Conservation (phyloP, 2,113 vertebrate genomes). For the Phrynosoma platyrhinos region DNA sequence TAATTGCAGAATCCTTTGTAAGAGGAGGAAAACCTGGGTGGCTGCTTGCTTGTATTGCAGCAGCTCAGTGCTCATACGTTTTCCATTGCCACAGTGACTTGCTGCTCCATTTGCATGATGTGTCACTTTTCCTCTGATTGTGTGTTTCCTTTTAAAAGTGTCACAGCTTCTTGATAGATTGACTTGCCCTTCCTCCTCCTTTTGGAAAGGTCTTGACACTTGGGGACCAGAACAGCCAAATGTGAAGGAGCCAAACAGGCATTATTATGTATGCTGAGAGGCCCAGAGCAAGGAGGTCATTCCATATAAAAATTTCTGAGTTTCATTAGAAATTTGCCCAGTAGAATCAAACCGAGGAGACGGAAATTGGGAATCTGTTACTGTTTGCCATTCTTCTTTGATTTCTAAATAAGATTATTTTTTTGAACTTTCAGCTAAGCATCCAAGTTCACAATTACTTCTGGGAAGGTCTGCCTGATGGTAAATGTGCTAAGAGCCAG, state of each 20-base stretch:
- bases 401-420: not conserved
- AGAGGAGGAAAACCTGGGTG: not conserved
- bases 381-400: not conserved
- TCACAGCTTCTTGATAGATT: conserved; percentile 26
- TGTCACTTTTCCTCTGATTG: conserved; percentile 35
- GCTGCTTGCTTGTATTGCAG: not conserved
- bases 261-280: too few relatives aligned
- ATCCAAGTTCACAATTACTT: not conserved
- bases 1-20: not conserved
- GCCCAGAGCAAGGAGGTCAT: not conserved
- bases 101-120: not conserved
- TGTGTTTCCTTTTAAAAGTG: conserved; percentile 27
- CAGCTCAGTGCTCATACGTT: not conserved
- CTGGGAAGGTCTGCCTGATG: not conserved
- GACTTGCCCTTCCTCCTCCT: conserved; percentile 1
- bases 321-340: not conserved
- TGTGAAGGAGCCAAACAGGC: not conserved
- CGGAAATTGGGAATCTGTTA: not conserved
- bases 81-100: not conserved
- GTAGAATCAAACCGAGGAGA: not conserved
- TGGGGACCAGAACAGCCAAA: not conserved
- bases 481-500: not conserved
- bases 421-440: not conserved
- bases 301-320: not conserved
- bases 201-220: not conserved